Base-by-base conservation (phyloP, 2,797 vertebrate genomes). In the Enteromius radiatus region DNA sequence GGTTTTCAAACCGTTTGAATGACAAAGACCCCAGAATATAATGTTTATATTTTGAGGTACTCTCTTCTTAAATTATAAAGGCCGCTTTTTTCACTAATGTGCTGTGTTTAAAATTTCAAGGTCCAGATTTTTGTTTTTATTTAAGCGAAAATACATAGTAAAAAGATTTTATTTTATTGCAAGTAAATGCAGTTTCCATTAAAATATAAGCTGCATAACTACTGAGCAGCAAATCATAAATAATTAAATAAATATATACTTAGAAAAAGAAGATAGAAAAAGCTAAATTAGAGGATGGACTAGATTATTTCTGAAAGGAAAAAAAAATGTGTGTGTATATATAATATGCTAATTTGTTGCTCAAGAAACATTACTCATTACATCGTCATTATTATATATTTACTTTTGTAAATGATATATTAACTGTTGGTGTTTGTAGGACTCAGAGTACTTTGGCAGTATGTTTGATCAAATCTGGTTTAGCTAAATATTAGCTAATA, bases 181-280 rank as follows among this genome's bases (percentile, higher is more conserved):
- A 31, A 5, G 3, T 36, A 65, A 65, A 65, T 36, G 14, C 61
- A 47, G 45, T 47, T 47, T 47, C 45, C 45, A 47, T 14, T 14
- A 47, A 47, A 47, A 47, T 47, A 14, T 15, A 15, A 47, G 45
- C 45, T 47, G 45, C 45, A 47, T 47, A 4, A 47, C 45, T 47
- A 36, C 33, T 36, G 33, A 36, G 33, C 33, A 36, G 33, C 33
- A 36, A 36, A 36, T 36, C 33, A 36, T 36, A 36, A 36, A 36
- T 36, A 36, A 36, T n/a, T n/a, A n/a, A n/a, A 36, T 36, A 36
- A 36, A 36, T 36, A 28, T 28, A 28, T 28, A 90, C 90, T 93
- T 95, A 98, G 92, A 6, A 59, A 65, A 28, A 80, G 1, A 59
- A 65, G 33, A 79, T 10, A 80, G 21, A 54, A 78, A 21, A 54